Base-by-base conservation (phyloP, 2,113 vertebrate species). In the Andinoacara biseriatus region DNA sequence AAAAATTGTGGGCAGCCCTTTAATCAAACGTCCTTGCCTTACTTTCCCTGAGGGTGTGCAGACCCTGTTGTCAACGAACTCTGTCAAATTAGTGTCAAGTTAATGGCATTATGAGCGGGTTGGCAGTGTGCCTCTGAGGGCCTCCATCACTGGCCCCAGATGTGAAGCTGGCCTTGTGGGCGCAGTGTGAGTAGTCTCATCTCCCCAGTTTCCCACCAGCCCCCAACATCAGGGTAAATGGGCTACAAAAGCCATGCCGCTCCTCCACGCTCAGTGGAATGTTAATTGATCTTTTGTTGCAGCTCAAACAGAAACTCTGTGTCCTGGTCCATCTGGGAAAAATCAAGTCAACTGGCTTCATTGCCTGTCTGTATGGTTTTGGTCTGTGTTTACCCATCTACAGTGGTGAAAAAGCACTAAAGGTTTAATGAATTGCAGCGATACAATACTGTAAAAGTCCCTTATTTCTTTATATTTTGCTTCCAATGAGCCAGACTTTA, bases 281-380 rank as follows among this genome's bases (percentile, higher is more conserved):
- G 89, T 94, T 94, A 93, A 94, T 90, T 90, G 83, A 86, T 90
- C 90, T 89, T 91, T 92, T 94, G 94, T 93, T 86, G 79, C 52
- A 29, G 82, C 77, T 87, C 87, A 91, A 93, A 94, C 89, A 93
- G 86, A 82, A 93, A 90, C 86, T 84, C 89, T 89, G 85, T 93
- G 91, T 88, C 85, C 54, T 20, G n/a, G 80, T 86, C 90, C 87
- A 89, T 94, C 93, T 92, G 92, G 89, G 84, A 76, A 91, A 87
- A 91, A 90, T 90, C 89, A 84, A 92, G 83, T 89, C 84, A 75
- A 81, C 86, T 59, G 80, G 72, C 80, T 62, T 84, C 38, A 18
- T 14, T 63, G 76, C 58, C n/a, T 74, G 86, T 15, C 59, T 62
- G 76, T 56, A 59, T 78, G 7, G 60, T 75, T 77, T 26, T 59